phyloP scores from a whole-genome alignment of 2,113 vertebrate genomes.

The Erythrocebus patas region DNA sequence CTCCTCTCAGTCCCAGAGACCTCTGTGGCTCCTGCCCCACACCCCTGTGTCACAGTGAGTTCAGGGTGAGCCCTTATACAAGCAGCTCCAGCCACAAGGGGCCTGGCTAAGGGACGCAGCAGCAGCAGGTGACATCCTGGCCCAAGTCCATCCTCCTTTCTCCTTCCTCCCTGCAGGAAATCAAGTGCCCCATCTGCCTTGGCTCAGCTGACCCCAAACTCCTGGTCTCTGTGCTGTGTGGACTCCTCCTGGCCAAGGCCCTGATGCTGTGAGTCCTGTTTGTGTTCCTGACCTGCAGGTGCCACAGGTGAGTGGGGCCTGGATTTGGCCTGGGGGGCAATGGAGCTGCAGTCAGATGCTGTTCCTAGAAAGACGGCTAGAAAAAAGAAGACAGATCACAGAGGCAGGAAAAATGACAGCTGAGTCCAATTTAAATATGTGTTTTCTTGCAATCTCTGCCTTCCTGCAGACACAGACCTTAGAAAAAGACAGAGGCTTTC shows the following conservation, averaged over 20 bases:
- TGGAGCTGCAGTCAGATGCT: neutral
- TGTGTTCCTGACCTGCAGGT: neutral
- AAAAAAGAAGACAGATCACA: neutral
- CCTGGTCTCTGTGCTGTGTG: neutral
- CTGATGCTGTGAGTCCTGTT: neutral
- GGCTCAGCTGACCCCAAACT: neutral
- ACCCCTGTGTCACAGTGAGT: no score
- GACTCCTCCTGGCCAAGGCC: neutral
- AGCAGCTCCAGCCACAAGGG: neutral
- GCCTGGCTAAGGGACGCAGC: neutral
- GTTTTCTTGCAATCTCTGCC: neutral
- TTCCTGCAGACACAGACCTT: neutral
- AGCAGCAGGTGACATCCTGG: neutral
- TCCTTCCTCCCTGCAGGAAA: neutral
- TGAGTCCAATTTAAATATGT: neutral
- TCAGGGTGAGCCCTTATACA: neutral
- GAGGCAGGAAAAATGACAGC: no score
- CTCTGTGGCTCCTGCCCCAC: neutral
- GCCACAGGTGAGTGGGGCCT: neutral
- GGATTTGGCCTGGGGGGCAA: no score
- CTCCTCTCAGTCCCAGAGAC: neutral
- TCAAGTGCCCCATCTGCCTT: rapidly evolving
- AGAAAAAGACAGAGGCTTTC: neutral
- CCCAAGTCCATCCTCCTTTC: neutral
- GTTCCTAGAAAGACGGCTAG: no score